Conservation (phyloP, 1,140 invertebrate species). For the Leucophenga varia region DNA sequence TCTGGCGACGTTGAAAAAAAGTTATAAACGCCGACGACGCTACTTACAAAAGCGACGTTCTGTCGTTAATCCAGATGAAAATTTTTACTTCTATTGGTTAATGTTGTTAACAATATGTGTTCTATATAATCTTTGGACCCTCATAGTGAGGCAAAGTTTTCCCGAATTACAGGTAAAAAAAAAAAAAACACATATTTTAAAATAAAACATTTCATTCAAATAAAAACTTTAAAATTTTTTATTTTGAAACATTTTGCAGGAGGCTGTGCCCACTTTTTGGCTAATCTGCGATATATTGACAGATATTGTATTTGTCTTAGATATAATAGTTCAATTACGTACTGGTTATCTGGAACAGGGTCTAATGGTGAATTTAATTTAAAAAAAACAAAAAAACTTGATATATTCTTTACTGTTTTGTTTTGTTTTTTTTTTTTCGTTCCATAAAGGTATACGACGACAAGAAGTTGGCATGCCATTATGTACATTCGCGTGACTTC, state of each 20-base stretch:
- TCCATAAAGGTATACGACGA: constrained; percentile 81
- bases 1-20: constrained; percentile 63
- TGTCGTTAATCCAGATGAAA: constrained; percentile 94
- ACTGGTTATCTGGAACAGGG: constrained; percentile 96
- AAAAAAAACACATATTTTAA: constrained; percentile 12
- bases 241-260: constrained; percentile 56
- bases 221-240: neutral
- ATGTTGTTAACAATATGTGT: constrained; percentile 85
- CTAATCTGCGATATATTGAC: constrained; percentile 77
- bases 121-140: constrained; percentile 93
- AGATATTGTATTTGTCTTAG: constrained; percentile 83
- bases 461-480: constrained; percentile 85
- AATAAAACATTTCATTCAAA: constrained; percentile 19
- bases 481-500: constrained; percentile 82
- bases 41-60: constrained; percentile 70
- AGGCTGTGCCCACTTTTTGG: constrained; percentile 72
- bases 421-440: too few species aligned
- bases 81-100: constrained; percentile 95
- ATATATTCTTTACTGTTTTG: too few species aligned
- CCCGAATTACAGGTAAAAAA: constrained; percentile 76
- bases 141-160: constrained; percentile 92
- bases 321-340: constrained; percentile 86
- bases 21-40: constrained; percentile 64
- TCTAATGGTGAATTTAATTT: constrained; percentile 69
- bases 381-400: neutral